Evolutionary conservation across 2,888 invertebrate genomes (phyloP).

Genomic region (Ornithoptera priamus): DNA sequence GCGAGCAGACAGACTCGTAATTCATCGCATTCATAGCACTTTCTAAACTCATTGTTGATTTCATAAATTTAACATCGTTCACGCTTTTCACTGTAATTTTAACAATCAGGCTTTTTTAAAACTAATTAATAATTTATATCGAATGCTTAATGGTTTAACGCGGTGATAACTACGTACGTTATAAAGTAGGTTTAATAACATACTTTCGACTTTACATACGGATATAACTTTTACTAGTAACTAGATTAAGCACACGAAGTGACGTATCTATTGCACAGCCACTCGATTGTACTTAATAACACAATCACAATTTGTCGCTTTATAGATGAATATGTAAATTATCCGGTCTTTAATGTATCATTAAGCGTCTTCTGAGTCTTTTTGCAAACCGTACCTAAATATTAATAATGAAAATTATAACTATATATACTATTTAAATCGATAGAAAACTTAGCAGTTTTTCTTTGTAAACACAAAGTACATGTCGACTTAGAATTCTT

Average conservation of each 20-base stretch:
- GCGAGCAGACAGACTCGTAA: conserved; percentile 54
- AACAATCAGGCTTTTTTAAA: not conserved
- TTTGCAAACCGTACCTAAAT: too few species aligned
- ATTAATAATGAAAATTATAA: too few species aligned
- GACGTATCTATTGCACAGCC: too few species aligned
- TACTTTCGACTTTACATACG: not conserved
- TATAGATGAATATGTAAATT: too few species aligned
- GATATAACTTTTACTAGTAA: not conserved
- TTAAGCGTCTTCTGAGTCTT: too few species aligned
- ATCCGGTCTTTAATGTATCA: too few species aligned
- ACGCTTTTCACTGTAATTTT: not conserved
- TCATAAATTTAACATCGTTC: conserved; percentile 39
- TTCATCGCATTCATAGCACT: conserved; percentile 58
- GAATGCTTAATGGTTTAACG: not conserved
- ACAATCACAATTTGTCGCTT: too few species aligned
- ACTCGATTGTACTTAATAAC: too few species aligned
- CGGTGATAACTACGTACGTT: not conserved
- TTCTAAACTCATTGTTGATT: conserved; percentile 63
- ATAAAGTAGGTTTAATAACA: not conserved
- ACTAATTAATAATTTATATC: not conserved
- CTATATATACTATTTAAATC: too few species aligned
- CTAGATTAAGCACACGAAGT: not conserved
- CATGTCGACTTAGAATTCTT: too few species aligned
- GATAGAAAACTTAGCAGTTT: too few species aligned
- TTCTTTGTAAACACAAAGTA: too few species aligned